Evolutionary conservation across 2,888 invertebrate species (phyloP).

Genomic region (Eilema caniola): DNA sequence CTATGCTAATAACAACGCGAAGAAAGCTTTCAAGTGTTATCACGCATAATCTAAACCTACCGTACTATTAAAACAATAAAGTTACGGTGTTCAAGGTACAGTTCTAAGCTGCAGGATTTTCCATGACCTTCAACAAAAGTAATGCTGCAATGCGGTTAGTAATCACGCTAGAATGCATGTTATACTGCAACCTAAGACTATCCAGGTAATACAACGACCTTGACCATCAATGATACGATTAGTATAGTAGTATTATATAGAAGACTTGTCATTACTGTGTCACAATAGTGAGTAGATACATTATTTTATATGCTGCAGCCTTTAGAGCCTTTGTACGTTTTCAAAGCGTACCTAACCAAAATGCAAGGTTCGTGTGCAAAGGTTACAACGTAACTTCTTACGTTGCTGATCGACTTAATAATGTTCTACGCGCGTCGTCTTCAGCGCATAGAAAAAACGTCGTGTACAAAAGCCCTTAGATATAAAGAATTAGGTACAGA

Average conservation of each 20-base stretch:
- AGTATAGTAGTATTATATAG: background rate
- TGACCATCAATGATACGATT: constrained; percentile 57
- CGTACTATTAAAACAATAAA: constrained; percentile 30
- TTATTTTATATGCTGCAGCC: background rate
- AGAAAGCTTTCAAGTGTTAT: constrained; percentile 13
- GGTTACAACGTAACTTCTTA: no score
- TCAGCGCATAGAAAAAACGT: no score
- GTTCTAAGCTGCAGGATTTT: constrained; percentile 70
- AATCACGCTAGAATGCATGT: constrained; percentile 73
- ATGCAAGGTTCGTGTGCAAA: no score
- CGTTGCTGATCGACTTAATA: no score
- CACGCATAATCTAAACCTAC: constrained; percentile 21
- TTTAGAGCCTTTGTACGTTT: no score
- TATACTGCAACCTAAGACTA: constrained; percentile 61
- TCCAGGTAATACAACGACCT: constrained; percentile 61
- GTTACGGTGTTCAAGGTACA: constrained; percentile 21
- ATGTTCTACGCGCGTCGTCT: no score
- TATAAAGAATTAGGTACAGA: no score
- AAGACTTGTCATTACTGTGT: background rate
- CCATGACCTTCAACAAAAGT: constrained; percentile 67
- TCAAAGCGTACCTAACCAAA: no score
- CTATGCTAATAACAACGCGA: background rate
- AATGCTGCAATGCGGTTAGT: constrained; percentile 78
- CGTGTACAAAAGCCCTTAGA: no score
- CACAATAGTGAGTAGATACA: background rate